Base-by-base conservation (phyloP, 1,140 invertebrate species). In the Aphidius ervi region DNA sequence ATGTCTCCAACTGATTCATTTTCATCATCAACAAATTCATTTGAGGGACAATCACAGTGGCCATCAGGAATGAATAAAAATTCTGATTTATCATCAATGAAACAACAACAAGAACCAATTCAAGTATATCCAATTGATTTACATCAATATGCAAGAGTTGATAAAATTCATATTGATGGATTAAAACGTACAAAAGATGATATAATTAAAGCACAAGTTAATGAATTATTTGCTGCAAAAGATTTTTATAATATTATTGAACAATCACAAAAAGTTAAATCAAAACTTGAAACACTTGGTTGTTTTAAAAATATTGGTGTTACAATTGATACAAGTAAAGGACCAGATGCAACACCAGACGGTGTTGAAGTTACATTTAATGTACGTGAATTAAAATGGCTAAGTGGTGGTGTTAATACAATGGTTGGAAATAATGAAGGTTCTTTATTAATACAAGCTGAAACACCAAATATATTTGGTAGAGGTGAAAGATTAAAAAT, bases 351-450 rank as follows among this genome's bases (percentile, higher is more conserved):
- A 9, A 85, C 86, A 23, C 83, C 85, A 16, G 85, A 92, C 74
- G 91, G 90, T 42, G 86, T 94, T 62, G 91, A 95, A 82, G 89
- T 89, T 6, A 92, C 89, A 10, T 95, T 93, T 74, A 83, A 86
- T 63, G 91, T 95, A 10, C 81, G 83, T 59, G 94, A 95, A 79
- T 68, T 87, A 56, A 86, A 86, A 52, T 74, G 89, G 40, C 69
- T 94, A 39, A 84, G 85, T 47, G 93, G 92, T 9, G 88, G 88
- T n/a, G 82, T 94, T 45, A 91, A 87, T 65, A 93, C 92, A 0
- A 83, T 88, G 62, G 86, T 94, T 58, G 91, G 90, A 39, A 91
- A 92, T 66, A 95, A 95, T 75, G 92, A 94, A 74, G 92, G 89
- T 7, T 88, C 89, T 39, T 66, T 95, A 42, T 81, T 88, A 9